Conservation (phyloP, 1,140 invertebrate genomes). For the Antheraea mylitta region DNA sequence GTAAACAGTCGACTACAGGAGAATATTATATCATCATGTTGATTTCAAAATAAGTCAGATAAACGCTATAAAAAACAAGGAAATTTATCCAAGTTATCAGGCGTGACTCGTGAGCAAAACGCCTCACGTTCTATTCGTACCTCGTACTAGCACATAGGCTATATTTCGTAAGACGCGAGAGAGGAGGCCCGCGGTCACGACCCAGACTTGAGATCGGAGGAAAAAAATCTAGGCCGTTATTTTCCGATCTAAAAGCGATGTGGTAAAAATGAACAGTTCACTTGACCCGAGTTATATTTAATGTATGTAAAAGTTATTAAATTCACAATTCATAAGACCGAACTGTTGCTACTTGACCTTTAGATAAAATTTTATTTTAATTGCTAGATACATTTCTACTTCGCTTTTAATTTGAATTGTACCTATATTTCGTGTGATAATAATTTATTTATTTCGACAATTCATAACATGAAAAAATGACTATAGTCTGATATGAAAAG, state of each 20-base stretch:
- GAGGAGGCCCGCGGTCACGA: slow-evolving; percentile 24
- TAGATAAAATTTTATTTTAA: not conserved
- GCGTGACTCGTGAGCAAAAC: slow-evolving; percentile 14
- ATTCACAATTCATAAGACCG: not conserved
- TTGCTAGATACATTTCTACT: not conserved
- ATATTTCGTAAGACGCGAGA: slow-evolving; percentile 25
- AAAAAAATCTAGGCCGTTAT: slow-evolving; percentile 11
- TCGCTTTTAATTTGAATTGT: not conserved
- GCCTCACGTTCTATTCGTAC: slow-evolving; percentile 20
- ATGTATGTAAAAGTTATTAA: not conserved
- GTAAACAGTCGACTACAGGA: no score
- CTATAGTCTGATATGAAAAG: no score
- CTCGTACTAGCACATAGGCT: slow-evolving; percentile 13
- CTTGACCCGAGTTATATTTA: not conserved
- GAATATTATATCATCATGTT: no score
- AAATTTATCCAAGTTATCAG: not conserved
- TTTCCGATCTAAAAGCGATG: not conserved
- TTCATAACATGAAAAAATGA: no score
- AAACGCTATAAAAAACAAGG: not conserved
- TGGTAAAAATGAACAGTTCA: not conserved
- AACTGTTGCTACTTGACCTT: not conserved
- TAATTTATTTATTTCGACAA: no score
- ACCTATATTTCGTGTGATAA: no score
- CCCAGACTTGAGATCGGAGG: slow-evolving; percentile 7
- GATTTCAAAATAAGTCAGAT: no score